Conservation (phyloP, 2,113 vertebrate species). For the Coryphaenoides rupestris region DNA sequence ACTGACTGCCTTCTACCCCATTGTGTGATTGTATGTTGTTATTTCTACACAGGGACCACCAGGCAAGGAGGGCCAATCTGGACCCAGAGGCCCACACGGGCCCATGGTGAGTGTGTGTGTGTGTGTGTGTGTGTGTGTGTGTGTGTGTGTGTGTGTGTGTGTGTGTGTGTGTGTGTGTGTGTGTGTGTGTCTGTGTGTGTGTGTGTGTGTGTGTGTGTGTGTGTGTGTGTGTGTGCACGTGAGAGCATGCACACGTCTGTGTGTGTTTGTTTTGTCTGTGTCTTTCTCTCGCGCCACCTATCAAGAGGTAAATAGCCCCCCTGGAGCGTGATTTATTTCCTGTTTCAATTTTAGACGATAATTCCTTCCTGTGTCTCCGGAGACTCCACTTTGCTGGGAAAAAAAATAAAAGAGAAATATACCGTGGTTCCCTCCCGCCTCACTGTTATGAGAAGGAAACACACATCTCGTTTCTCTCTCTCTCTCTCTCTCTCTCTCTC, state of each 20-base stretch:
- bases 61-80: conserved; percentile 92
- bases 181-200: conserved; percentile 5
- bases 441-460: conserved; percentile 23
- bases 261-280: not conserved
- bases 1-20: conserved; percentile 43
- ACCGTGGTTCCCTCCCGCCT: too few relatives aligned
- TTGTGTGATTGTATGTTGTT: conserved; percentile 46
- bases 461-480: conserved; percentile 45
- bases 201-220: conserved; percentile 13
- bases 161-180: conserved; percentile 23
- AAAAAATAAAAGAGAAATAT: too few relatives aligned
- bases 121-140: conserved; percentile 13
- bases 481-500: conserved; percentile 8
- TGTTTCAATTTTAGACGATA: too few relatives aligned
- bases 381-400: too few relatives aligned
- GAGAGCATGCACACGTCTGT: conserved; percentile 25
- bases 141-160: conserved; percentile 17
- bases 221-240: conserved; percentile 13
- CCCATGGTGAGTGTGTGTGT: conserved; percentile 81
- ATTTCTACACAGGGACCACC: conserved; percentile 84
- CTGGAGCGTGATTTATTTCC: too few relatives aligned
- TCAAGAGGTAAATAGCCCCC: not conserved
- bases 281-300: not conserved
- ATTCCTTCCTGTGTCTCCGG: too few relatives aligned
- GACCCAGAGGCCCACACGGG: conserved; percentile 91